These are phyloP conservation scores for Carposina sasakii DNA, from an alignment of 1,140 invertebrate genomes.

Conservation along the genomic window DNA sequence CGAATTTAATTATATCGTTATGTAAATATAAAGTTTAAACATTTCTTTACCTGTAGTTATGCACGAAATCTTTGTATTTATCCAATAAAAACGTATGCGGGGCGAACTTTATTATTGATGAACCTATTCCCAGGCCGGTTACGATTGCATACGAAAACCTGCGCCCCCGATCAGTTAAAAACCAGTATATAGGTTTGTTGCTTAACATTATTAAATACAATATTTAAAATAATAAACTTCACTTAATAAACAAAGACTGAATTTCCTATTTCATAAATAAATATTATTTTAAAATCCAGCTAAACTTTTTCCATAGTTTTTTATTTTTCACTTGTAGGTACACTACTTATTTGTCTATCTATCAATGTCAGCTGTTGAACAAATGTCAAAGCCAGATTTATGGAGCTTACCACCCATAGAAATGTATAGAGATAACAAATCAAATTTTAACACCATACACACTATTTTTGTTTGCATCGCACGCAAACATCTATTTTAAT, in stretches of 20 bases:
- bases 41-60: conserved; percentile 43
- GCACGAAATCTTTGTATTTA: conserved; percentile 59
- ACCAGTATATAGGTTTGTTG: conserved; percentile 45
- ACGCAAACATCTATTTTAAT: too few species aligned
- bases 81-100: conserved; percentile 53
- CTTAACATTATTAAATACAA: conserved; percentile 32
- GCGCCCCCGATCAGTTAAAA: conserved; percentile 51
- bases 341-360: too few species aligned
- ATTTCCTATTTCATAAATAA: background rate
- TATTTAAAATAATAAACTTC: background rate
- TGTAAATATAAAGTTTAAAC: background rate
- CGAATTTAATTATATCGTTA: conserved; percentile 7
- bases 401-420: too few species aligned
- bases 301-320: background rate
- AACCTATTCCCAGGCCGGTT: conserved; percentile 41
- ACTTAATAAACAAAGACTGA: background rate
- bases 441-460: too few species aligned
- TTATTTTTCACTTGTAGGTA: too few species aligned
- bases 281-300: background rate
- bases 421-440: too few species aligned
- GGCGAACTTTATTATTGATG: conserved; percentile 39
- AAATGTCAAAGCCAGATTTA: too few species aligned
- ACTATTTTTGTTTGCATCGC: too few species aligned
- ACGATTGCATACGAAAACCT: conserved; percentile 47
- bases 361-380: too few species aligned